Evolutionary conservation across 2,113 vertebrate genomes (phyloP), one percentile per base, ranked within the genome.

Genomic region (Calypte anna): DNA sequence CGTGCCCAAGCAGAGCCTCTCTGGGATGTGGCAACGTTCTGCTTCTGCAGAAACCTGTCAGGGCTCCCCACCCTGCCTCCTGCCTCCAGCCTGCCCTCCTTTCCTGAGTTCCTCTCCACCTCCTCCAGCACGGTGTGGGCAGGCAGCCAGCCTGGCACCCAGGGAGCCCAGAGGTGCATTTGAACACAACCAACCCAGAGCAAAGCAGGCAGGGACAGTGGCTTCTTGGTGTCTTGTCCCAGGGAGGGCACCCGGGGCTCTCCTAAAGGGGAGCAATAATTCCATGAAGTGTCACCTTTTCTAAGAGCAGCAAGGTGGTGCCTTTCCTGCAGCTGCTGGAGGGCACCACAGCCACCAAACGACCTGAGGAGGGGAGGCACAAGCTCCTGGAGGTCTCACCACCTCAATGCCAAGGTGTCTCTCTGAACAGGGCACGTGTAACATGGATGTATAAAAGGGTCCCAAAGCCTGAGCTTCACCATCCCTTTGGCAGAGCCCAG

Each of bases 401-500:
- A 22, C 67, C 54, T 82, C n/a, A 6, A n/a, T 6, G 9, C 24
- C 2, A 44, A 59, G 16, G 9, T 68, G 7, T 55, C 9, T 38
- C 33, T 48, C 36, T 31, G 50, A 57, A 27, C 14, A 67, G 75
- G 22, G 63, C 28, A 19, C 2, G 16, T 5, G 6, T 5, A 76
- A 77, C 1, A 1, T 0, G 0, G 10, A 4, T 2, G 20, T 14
- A 58, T 18, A 63, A 67, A 79, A 74, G 12, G 43, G 31, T 17
- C 24, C 11, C 55, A 48, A 24, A 28, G 50, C 19, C 15, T 1
- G 8, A 77, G 25, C 48, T 69, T 61, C 36, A 38, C 57, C 57
- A 23, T 14, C 27, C 21, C n/a, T 74, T 14, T 44, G 15, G 57
- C 50, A 76, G 33, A 73, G 31, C 7, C 31, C 50, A 27, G 12